Conservation (phyloP, 2,113 vertebrate species). For the Rattus norvegicus region GRCr8 NC_086036.1:57428001-57428500, state of each 20-base stretch:
- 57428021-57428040: not conserved
- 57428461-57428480: no score
- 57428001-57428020: no score
- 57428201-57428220: not conserved
- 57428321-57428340: not conserved
- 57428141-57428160: not conserved
- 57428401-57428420: not conserved
- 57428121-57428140: not conserved
- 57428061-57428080: not conserved
- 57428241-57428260: not conserved
- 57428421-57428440: not conserved
- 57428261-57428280: not conserved
- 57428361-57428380: not conserved
- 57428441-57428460: slow-evolving; percentile 24
- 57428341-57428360: not conserved
- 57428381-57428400: not conserved
- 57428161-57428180: not conserved
- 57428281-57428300: not conserved
- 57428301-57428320: not conserved
- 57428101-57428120: not conserved
- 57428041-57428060: not conserved
- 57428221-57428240: no score
- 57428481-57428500: not conserved
- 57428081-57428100: not conserved
- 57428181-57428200: not conserved